Evolutionary conservation across 2,888 invertebrate genomes (phyloP), one percentile per base, ranked within the genome.

Genomic region (Drosophila koepferae): DNA sequence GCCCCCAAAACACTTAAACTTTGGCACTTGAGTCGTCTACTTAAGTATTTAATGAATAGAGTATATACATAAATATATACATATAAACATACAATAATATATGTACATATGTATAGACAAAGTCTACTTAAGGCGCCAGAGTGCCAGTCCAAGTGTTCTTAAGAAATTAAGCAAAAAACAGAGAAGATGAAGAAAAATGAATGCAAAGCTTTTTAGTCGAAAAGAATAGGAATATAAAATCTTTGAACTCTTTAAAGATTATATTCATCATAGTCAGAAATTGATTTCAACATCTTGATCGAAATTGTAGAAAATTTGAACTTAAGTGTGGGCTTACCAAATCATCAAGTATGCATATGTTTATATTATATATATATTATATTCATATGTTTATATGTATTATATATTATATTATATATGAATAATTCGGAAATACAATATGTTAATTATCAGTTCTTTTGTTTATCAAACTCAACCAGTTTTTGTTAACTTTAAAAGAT

Each of bases 21-120:
- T 83, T 85, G 84, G 86, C 89, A 85, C 85, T 85, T 89, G 85
- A 85, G 72, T 60, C 73, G 65, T 62, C 76, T 74, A 68, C 86
- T 89, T 89, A 85, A 85, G 85, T 77, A 86, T 83, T 88, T 88
- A 83, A 85, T 88, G 86, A 89, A 86, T 83, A 2, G 66, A 62
- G 49, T 59, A 66, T 61, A 56, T 55, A 43, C 9, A 38, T 20
- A 53, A 18, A 34, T 2, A 51, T 34, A 34, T 6, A 18, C 18
- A 20, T 16, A 14, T 23, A 31, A 40, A 61, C 38, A 41, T 49
- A 59, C 31, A 14, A 55, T 48, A 54, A 49, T 49, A 51, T 20
- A 7, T 53, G 31, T 46, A 63, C 41, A 59, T 41, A 12, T 38
- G 55, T 51, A 54, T 66, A 44, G 23, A 56, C 16, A 38, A 63